A percentile compares a stretch with the other conserved stretches of the same genome.
Conservation (phyloP, 2,797 vertebrate genomes). For the Pyrocephalus nanus region DNA sequence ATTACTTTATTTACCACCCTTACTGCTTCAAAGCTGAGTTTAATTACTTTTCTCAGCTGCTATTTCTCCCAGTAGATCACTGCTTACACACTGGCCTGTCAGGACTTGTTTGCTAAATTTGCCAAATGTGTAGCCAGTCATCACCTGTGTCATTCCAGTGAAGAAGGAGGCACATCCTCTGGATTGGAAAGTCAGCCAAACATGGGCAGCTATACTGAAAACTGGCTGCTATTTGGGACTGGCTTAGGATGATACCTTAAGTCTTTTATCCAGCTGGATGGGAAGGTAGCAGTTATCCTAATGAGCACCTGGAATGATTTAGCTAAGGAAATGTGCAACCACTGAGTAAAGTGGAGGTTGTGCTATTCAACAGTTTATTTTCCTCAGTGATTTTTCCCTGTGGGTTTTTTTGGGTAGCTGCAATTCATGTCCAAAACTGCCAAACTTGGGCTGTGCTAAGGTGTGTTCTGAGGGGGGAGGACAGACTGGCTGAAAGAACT, state of each 20-base stretch:
- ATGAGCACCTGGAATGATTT: neutral
- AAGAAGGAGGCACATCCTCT: neutral
- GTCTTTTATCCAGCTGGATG: neutral
- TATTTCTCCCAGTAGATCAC: neutral
- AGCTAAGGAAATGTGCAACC: neutral
- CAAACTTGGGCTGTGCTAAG: neutral
- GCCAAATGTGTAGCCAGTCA: neutral
- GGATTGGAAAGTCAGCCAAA: neutral
- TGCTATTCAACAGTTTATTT: neutral
- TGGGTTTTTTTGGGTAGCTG: neutral
- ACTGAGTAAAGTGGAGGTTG: neutral
- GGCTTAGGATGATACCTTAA: neutral
- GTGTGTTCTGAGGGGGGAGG: neutral
- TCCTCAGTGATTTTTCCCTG: neutral
- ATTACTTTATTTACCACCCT: neutral
- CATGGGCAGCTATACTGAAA: neutral
- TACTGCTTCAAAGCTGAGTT: neutral
- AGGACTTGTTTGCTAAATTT: neutral
- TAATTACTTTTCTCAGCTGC: neutral
- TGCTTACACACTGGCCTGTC: neutral
- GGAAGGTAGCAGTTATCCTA: neutral
- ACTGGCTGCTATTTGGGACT: neutral
- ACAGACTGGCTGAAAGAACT: neutral
- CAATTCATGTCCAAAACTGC: neutral
- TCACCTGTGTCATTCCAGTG: neutral